Conservation (phyloP, 2,888 invertebrate species). For the Lamellibrachia columna region DNA sequence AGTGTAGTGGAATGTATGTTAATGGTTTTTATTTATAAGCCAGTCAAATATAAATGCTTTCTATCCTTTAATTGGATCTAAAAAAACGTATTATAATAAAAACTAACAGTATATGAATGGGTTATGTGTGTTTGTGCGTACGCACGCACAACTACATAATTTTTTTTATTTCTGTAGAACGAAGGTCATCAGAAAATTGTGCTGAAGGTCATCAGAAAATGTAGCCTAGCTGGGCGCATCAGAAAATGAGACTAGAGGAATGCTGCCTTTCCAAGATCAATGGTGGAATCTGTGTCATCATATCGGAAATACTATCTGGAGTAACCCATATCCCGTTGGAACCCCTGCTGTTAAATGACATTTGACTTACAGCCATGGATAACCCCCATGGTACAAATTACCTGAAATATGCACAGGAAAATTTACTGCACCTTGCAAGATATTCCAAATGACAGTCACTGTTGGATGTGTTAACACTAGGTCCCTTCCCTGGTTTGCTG, state of each 20-base stretch:
- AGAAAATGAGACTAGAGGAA: not conserved
- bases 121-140: too few species aligned
- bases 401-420: not conserved
- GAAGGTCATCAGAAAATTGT: not conserved
- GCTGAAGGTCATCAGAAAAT: not conserved
- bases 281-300: not conserved
- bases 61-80: not conserved
- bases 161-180: too few species aligned
- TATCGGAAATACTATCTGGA: slow-evolving; percentile 16
- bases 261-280: not conserved
- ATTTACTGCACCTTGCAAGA: not conserved
- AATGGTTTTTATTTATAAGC: not conserved
- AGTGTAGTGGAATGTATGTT: not conserved
- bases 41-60: not conserved
- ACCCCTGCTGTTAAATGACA: not conserved
- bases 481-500: not conserved
- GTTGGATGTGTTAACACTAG: not conserved
- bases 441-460: not conserved
- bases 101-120: not conserved
- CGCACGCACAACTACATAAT: too few species aligned
- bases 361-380: not conserved
- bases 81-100: not conserved
- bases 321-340: not conserved
- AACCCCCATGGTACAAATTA: not conserved
- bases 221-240: not conserved